These are phyloP conservation scores for Lissonota sp. DNA, from an alignment of 2,888 invertebrate genomes.

Conservation along the genomic window DNA sequence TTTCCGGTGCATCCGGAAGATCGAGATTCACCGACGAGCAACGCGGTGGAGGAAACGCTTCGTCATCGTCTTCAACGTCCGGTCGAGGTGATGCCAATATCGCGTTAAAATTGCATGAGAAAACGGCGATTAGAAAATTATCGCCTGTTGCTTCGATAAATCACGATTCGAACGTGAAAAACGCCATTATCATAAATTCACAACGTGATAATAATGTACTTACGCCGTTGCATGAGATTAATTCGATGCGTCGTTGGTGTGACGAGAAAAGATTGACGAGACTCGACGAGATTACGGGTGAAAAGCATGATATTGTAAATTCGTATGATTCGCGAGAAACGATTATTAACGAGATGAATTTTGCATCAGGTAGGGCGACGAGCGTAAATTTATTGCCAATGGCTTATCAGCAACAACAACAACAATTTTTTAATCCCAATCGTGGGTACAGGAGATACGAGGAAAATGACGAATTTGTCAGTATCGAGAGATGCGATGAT, in stretches of 20 bases:
- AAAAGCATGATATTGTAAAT: neutral
- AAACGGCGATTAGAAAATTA: constrained; percentile 46
- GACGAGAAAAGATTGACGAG: constrained; percentile 35
- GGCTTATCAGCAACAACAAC: constrained; percentile 9
- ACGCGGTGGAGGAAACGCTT: constrained; percentile 65
- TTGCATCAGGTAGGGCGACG: constrained; percentile 3
- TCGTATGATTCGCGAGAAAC: constrained; percentile 1
- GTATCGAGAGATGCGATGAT: constrained; percentile 74
- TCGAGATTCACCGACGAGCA: constrained; percentile 73
- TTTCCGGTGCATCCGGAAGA: constrained; percentile 66
- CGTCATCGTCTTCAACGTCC: constrained; percentile 73
- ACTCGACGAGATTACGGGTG: neutral
- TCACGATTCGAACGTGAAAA: neutral
- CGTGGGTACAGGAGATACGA: constrained; percentile 37
- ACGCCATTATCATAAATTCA: constrained; percentile 39
- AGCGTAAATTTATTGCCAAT: constrained; percentile 3
- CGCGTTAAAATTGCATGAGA: constrained; percentile 66
- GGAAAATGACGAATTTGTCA: constrained; percentile 80
- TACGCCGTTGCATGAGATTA: constrained; percentile 59
- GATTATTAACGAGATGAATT: neutral
- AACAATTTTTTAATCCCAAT: neutral
- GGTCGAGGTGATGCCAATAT: constrained; percentile 79
- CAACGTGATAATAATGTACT: constrained; percentile 19
- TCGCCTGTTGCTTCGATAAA: constrained; percentile 51
- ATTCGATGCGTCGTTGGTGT: constrained; percentile 44